Base-by-base conservation (phyloP, 2,797 vertebrate species). In the Dryobates pubescens region DNA sequence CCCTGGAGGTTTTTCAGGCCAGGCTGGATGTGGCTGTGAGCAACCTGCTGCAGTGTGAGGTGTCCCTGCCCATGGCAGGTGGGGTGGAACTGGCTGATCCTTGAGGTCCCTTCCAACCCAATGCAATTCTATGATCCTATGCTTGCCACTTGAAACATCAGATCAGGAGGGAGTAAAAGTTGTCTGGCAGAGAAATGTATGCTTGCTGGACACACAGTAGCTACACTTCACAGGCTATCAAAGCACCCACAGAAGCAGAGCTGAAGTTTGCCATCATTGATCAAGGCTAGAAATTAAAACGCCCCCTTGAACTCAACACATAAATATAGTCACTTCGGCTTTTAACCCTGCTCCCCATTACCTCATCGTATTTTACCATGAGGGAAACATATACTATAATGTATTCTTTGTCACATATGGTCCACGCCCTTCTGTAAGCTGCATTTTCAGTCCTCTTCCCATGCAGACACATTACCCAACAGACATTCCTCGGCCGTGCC, bases 271-370 rank as follows among this genome's bases (percentile, higher is more conserved):
- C 76, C 80, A 15, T 79, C 82, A 94, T 91, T 86, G 92, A 95
- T 93, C 1, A 0, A 32, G 58, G 84, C 80, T 74, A 83, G 92
- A 86, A 96, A 93, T 95, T 92, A 80, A 95, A 94, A 84, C 38
- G 61, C 88, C 89, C 89, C 63, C 74, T 88, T 96, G 96, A 95
- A 92, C 96, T 83, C 45, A 47, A 67, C 1, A 3, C 85, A 96
- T 93, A 95, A 96, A 94, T 94, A 91, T 6, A 89, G 62, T 67
- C 69, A 90, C 70, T 91, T 91, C 83, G 90, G 94, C 88, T 93
- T 94, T 96, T 94, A 95, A 93, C 85, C 91, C 69, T 92, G 89
- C 76, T 94, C 91, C 74, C 88, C 81, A 90, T 96, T 95, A 96
- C 88, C 91, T 95, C 94, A 96, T 88, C 89, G 4, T 91, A 94